phyloP scores from a whole-genome alignment of 2,797 vertebrate species.

The Tenualosa ilisha region DNA sequence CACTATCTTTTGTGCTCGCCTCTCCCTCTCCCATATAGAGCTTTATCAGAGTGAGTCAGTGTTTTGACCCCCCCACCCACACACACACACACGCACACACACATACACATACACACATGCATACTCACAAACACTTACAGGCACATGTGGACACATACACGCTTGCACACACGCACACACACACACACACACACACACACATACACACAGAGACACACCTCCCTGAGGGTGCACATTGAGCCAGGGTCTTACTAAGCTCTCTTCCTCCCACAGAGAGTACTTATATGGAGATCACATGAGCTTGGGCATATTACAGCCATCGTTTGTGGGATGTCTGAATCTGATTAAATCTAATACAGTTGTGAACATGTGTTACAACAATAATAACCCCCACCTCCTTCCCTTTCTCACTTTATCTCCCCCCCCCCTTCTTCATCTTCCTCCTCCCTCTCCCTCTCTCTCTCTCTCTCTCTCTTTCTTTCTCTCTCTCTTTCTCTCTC shows the following conservation, averaged over 20 bases:
- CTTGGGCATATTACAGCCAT: slow-evolving; percentile 1
- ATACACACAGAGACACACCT: slow-evolving; percentile 7
- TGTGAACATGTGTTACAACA: slow-evolving; percentile 2
- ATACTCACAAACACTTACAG: not conserved
- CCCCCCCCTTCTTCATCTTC: not conserved
- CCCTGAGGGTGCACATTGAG: not conserved
- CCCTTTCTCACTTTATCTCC: not conserved
- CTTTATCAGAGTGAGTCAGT: slow-evolving; percentile 17
- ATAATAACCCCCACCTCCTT: not conserved
- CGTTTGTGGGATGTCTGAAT: slow-evolving; percentile 1
- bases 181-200: not conserved
- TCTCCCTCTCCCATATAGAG: slow-evolving; percentile 3
- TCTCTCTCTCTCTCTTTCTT: not conserved
- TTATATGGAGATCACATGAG: not conserved
- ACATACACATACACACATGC: not conserved
- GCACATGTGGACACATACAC: not conserved
- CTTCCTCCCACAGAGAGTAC: slow-evolving; percentile 8
- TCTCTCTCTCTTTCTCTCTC: not conserved
- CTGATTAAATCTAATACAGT: slow-evolving; percentile 17
- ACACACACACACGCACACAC: not conserved
- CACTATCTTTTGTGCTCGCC: not conserved
- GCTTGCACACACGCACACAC: not conserved
- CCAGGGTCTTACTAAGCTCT: not conserved
- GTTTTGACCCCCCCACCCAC: not conserved
- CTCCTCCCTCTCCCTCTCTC: not conserved